Percentiles rank a stretch among this genome's conserved stretches.
phyloP scores from a whole-genome alignment of 2,797 vertebrate genomes.

The Falco concolor region DNA sequence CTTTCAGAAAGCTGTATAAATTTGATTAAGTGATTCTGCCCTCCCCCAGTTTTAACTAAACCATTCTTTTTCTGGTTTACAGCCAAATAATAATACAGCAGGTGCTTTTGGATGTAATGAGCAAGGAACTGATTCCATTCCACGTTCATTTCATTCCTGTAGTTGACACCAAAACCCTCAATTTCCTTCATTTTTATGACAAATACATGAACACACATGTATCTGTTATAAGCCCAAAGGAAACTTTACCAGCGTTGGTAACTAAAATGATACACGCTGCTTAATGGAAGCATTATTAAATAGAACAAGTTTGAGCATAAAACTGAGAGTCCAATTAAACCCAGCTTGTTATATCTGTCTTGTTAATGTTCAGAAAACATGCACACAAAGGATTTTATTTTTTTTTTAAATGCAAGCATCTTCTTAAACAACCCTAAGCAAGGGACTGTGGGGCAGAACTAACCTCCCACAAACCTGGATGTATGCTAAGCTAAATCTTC shows the following conservation, averaged over 20 bases:
- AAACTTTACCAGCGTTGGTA: background rate
- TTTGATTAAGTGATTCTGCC: background rate
- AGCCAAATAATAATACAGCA: constrained; percentile 48
- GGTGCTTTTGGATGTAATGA: constrained; percentile 3
- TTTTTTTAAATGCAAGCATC: background rate
- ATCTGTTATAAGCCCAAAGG: background rate
- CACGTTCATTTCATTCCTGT: background rate
- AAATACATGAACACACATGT: background rate
- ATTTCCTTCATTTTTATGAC: background rate
- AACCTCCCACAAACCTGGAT: background rate
- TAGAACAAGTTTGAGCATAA: background rate
- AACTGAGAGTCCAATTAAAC: background rate
- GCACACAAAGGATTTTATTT: background rate
- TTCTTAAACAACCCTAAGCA: background rate
- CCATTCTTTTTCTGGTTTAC: constrained; percentile 29
- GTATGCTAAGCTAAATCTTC: background rate
- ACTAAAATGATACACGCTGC: background rate
- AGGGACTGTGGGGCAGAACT: background rate
- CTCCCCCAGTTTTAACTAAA: constrained; percentile 23
- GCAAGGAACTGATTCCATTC: background rate
- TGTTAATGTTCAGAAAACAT: background rate
- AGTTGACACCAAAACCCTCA: background rate
- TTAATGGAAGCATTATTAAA: background rate
- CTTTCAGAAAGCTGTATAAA: constrained; percentile 50
- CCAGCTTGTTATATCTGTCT: background rate